Evolutionary conservation across 2,797 vertebrate species (phyloP), one percentile per base, ranked within the genome.

Genomic region (Erpetoichthys calabaricus): DNA sequence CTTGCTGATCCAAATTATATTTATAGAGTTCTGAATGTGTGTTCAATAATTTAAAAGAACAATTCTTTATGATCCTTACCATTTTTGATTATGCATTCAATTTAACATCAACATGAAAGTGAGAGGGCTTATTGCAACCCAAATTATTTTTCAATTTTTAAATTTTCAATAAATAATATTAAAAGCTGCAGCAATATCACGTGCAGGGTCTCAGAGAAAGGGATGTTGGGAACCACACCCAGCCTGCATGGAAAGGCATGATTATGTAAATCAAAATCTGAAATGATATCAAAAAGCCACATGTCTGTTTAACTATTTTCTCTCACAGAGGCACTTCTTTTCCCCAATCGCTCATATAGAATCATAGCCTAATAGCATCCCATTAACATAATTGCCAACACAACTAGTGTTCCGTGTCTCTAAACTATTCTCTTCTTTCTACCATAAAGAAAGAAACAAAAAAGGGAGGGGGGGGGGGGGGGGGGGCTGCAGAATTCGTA

Each of bases 321-420:
- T 82, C 87, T 88, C 86, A 81, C 85, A 82, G 87, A 89, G 87
- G 86, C 88, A 84, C 83, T 87, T 83, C 87, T 90, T 89, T 87
- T 91, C 90, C 90, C 91, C 87, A 51, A 44, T 89, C 87, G 85
- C 91, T 94, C 92, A 91, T 93, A 91, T 81, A 89, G 91, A 93
- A 91, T 91, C 89, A 91, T 88, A 88, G 88, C 87, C 90, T 95
- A 94, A 95, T 97, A 90, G 89, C 90, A 89, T 89, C 77, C 90
- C 90, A 94, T 96, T 96, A 96, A 91, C 90, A 89, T 93, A 95
- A 97, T 91, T 91, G 90, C 89, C 87, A 90, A 87, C 88, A 91
- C 89, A 88, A 91, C 89, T 88, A 89, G 87, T 88, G 90, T 92
- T 93, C 89, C 88, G 81, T 91, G 88, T 91, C 89, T 90, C 87